These are phyloP conservation scores for Anser cygnoides DNA, from an alignment of 2,113 vertebrate species.

Conservation along the genomic window DNA sequence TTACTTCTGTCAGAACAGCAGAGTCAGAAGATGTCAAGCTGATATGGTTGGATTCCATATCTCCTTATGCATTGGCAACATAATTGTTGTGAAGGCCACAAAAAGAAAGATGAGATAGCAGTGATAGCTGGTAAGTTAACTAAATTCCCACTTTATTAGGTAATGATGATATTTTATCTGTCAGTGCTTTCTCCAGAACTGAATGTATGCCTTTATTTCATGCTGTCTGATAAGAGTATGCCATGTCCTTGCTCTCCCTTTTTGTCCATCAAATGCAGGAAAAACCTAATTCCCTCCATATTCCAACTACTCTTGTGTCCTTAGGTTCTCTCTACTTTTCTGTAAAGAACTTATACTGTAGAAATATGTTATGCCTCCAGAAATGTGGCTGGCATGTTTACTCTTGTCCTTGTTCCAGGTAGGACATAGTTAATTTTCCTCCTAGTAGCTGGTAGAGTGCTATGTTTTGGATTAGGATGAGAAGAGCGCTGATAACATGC, in stretches of 20 bases:
- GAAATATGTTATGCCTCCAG: not conserved
- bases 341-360: not conserved
- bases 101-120: not conserved
- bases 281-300: not conserved
- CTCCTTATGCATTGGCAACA: not conserved
- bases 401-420: not conserved
- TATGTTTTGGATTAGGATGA: too few species aligned
- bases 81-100: not conserved
- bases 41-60: not conserved
- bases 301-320: not conserved
- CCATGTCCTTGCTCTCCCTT: not conserved
- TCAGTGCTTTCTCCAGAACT: not conserved
- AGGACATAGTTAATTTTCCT: too few species aligned
- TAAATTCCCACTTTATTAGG: not conserved
- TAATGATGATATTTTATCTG: not conserved
- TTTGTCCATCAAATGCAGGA: not conserved
- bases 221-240: not conserved
- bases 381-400: not conserved
- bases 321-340: not conserved
- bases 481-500: too few species aligned
- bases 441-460: too few species aligned
- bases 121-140: not conserved
- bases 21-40: not conserved
- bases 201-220: not conserved
- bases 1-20: not conserved